These are phyloP conservation scores for Thripadectes ignobilis DNA, from an alignment of 2,797 vertebrate genomes.

Conservation along the genomic window DNA sequence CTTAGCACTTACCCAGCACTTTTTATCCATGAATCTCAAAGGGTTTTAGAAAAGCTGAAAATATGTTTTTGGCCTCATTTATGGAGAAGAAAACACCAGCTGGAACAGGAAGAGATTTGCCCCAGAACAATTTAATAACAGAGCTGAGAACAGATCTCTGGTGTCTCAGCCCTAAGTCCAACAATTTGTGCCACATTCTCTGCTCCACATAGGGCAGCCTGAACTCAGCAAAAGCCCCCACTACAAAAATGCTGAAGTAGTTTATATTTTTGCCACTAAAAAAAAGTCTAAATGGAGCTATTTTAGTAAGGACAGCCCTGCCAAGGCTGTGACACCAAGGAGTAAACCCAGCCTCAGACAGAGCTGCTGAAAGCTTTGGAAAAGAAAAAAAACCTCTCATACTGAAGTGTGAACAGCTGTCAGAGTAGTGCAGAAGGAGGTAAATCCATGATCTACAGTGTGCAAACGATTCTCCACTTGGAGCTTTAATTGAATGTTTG, in stretches of 20 bases:
- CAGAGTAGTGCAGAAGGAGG: neutral
- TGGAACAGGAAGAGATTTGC: constrained; percentile 14
- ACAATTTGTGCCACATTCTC: neutral
- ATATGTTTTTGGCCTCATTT: constrained; percentile 8
- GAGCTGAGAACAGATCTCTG: neutral
- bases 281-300: neutral
- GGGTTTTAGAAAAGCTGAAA: constrained; percentile 29
- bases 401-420: neutral
- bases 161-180: neutral
- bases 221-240: neutral
- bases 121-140: constrained; percentile 12
- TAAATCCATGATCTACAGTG: constrained; percentile 27
- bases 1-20: constrained; percentile 40
- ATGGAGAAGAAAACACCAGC: constrained; percentile 9
- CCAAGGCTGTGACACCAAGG: neutral
- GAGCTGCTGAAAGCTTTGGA: constrained; percentile 7
- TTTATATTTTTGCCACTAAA: neutral
- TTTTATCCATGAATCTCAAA: constrained; percentile 41
- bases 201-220: neutral
- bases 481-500: constrained; percentile 57
- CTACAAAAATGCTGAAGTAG: neutral
- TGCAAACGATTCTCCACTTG: constrained; percentile 37
- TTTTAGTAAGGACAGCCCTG: neutral
- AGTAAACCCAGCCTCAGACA: neutral
- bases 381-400: neutral